phyloP scores from a whole-genome alignment of 2,113 vertebrate species.

The Sinocyclocheilus anophthalmus region DNA sequence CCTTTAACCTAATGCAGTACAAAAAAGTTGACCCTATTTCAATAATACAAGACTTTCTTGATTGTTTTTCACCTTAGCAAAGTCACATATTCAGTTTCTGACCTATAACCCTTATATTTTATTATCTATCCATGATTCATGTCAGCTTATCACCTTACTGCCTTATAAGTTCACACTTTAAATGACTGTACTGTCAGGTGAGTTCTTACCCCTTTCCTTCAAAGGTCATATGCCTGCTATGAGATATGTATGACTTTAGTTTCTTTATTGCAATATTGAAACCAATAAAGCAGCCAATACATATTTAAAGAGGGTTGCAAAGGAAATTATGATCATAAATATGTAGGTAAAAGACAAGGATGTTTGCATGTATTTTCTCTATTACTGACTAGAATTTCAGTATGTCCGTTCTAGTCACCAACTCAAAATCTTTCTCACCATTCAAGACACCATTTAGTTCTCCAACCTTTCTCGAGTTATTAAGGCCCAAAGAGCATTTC shows the following conservation, averaged over 20 bases:
- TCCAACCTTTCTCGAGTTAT: slow-evolving; percentile 1
- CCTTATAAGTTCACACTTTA: background rate
- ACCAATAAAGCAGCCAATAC: background rate
- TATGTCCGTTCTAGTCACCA: background rate
- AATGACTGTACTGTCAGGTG: background rate
- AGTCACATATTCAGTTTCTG: background rate
- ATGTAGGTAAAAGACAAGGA: background rate
- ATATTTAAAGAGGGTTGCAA: background rate
- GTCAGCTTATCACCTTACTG: background rate
- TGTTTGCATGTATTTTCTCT: background rate
- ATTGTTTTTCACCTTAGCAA: background rate
- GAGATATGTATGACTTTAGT: background rate
- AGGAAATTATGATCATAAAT: background rate
- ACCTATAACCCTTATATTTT: background rate
- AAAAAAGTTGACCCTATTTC: background rate
- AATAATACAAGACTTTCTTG: background rate
- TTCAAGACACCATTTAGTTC: background rate
- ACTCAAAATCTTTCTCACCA: background rate
- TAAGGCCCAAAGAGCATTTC: background rate
- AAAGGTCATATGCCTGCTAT: background rate
- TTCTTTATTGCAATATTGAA: background rate
- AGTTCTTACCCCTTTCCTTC: background rate
- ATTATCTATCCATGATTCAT: slow-evolving; percentile 25
- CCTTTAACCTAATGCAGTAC: background rate
- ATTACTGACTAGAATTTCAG: background rate